Evolutionary conservation across 1,140 invertebrate species (phyloP).

Genomic region (Hylaeus volcanicus): DNA sequence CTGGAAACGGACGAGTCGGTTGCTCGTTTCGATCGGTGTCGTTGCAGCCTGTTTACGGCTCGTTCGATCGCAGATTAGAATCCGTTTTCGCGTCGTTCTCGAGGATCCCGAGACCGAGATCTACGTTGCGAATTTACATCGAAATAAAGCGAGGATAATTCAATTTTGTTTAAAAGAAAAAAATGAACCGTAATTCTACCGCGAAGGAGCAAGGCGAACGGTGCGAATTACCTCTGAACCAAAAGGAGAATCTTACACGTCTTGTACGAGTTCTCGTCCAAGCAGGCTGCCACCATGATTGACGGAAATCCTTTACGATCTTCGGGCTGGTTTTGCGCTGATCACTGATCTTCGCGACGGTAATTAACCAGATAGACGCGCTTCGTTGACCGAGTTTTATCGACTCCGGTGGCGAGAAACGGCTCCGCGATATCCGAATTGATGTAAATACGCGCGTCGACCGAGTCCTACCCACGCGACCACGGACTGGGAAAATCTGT

Average conservation of each 20-base stretch:
- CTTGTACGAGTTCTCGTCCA: slow-evolving; percentile 41
- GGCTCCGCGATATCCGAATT: background rate
- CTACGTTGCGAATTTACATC: too few relatives aligned
- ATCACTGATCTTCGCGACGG: background rate
- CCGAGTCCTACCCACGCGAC: slow-evolving; percentile 3
- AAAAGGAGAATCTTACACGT: slow-evolving; percentile 40
- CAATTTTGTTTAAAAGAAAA: too few relatives aligned
- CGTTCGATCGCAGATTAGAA: slow-evolving; percentile 15
- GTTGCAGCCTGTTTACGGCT: slow-evolving; percentile 9
- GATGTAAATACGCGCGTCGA: slow-evolving; percentile 14
- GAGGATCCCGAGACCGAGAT: too few relatives aligned
- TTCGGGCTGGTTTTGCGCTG: too few relatives aligned
- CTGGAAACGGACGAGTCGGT: background rate
- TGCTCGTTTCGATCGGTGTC: background rate
- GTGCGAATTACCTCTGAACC: slow-evolving; percentile 32
- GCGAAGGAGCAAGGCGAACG: background rate
- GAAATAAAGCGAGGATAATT: too few relatives aligned
- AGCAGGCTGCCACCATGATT: slow-evolving; percentile 26
- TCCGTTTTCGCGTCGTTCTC: background rate
- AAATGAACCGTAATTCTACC: background rate
- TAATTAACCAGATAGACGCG: background rate
- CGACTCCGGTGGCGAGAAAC: background rate
- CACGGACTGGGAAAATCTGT: slow-evolving; percentile 9
- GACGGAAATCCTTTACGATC: background rate
- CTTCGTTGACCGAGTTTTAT: background rate